Base-by-base conservation (phyloP, 2,888 invertebrate genomes). In the Aquatica leii region DNA sequence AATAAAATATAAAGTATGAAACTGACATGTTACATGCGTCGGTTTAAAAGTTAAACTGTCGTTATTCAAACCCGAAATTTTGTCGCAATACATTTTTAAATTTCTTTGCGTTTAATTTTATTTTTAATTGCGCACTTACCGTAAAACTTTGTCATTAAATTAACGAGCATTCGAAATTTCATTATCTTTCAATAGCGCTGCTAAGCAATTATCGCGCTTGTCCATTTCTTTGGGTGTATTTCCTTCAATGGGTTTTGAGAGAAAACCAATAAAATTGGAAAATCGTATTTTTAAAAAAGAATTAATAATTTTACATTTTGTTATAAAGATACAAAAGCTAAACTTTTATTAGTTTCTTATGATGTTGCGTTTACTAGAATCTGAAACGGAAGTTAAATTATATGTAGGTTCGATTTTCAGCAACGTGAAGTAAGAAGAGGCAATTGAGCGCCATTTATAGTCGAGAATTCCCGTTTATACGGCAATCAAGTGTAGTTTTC, bases 401-500 rank as follows among this genome's bases (percentile, higher is more conserved):
- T 69, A 69, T 69, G 71, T 67, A 62, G 68, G 68, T 68, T 69
- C 69, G 69, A 69, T 69, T 67, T 66, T 59, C 59, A 58, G 63
- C 59, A 40, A 68, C 54, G 62, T 59, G 55, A 50, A 64, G 64
- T 63, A 67, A 60, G 60, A 61, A 65, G 60, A 60, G 69, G 69
- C 65, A 70, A 75, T 75, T 74, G 71, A 65, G 70, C 71, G 72
- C 73, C 76, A 74, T 77, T 77, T 77, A 77, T 76, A 75, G 76
- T 73, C 75, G 74, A 72, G 71, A 73, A 75, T 74, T 75, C 74
- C 71, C 75, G 76, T 76, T 77, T 77, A 78, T 77, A 72, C 76
- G 76, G 75, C 76, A 77, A 78, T 78, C 77, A 75, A 77, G 76
- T 74, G 77, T 76, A 77, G 74, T 77, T 78, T 76, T 76, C 77